These are phyloP conservation scores for Hipposideros larvatus DNA, from an alignment of 2,797 vertebrate species.

Conservation along the genomic window DNA sequence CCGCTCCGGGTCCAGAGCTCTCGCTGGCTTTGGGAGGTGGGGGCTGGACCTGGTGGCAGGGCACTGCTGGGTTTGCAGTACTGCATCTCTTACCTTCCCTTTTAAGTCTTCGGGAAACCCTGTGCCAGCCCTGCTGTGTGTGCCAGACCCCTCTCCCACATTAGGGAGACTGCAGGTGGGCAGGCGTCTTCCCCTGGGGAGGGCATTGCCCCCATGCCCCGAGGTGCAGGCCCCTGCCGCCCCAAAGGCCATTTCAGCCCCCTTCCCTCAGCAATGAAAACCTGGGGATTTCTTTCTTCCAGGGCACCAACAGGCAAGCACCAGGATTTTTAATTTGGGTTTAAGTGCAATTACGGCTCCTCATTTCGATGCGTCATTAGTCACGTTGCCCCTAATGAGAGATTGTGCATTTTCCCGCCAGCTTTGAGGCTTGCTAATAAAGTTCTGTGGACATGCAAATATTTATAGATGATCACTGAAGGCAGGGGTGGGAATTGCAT, in stretches of 20 bases:
- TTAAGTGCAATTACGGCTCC: slow-evolving; percentile 81
- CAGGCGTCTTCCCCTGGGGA: fast-evolving
- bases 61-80: not conserved
- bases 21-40: not conserved
- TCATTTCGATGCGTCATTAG: slow-evolving; percentile 84
- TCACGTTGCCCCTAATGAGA: slow-evolving; percentile 83
- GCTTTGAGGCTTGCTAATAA: slow-evolving; percentile 72
- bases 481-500: slow-evolving; percentile 2
- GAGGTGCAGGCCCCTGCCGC: slow-evolving; percentile 43
- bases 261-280: slow-evolving; percentile 73
- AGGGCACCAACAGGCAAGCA: slow-evolving; percentile 70
- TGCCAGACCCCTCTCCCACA: fast-evolving
- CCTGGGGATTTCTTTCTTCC: slow-evolving; percentile 74
- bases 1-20: not conserved
- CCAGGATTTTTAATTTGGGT: slow-evolving; percentile 85
- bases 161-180: fast-evolving
- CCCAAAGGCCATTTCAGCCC: slow-evolving; percentile 70
- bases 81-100: not conserved
- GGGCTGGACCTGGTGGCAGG: fast-evolving
- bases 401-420: slow-evolving; percentile 69
- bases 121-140: not conserved
- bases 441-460: slow-evolving; percentile 68
- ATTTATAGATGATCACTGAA: slow-evolving; percentile 65
- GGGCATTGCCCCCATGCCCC: fast-evolving
- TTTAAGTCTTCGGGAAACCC: not conserved